Percentiles rank a stretch among this genome's conserved stretches.
phyloP scores from a whole-genome alignment of 2,797 vertebrate genomes.

The Calcarius lapponicus region DNA sequence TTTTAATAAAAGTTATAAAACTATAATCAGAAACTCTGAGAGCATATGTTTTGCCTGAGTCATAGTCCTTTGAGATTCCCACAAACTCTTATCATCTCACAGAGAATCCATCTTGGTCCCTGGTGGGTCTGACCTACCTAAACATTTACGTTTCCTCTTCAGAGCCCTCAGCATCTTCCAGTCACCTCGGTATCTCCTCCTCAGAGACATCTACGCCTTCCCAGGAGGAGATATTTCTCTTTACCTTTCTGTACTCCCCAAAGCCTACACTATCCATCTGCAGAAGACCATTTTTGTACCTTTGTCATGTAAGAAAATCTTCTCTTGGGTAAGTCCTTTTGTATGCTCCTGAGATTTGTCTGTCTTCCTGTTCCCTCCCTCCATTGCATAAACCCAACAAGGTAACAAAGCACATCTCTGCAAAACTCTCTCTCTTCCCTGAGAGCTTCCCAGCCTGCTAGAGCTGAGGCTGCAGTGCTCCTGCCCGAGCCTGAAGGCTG shows the following conservation, averaged over 20 bases:
- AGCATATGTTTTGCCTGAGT: background rate
- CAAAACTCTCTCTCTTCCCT: background rate
- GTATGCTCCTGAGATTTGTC: background rate
- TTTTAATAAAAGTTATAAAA: constrained; percentile 27
- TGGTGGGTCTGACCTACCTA: background rate
- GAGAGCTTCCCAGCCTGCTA: constrained; percentile 21
- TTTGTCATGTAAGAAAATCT: background rate
- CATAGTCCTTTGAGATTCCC: background rate
- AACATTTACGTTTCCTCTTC: background rate
- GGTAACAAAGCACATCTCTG: background rate
- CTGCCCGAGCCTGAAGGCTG: background rate
- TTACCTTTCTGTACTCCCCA: background rate
- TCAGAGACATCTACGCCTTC: background rate
- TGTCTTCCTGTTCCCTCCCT: background rate
- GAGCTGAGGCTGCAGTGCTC: constrained; percentile 39
- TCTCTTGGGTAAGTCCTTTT: background rate
- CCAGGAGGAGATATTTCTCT: background rate
- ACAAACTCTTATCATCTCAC: background rate
- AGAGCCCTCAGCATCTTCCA: background rate
- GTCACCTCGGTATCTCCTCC: background rate
- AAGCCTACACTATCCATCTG: background rate
- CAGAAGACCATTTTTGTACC: background rate
- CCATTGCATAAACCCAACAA: background rate
- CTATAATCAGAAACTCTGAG: constrained; percentile 13
- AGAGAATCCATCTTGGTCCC: background rate